Percentiles rank a stretch among this genome's conserved stretches.
These are phyloP conservation scores for Clavelina lepadiformis DNA, from an alignment of 23 tunicate species.

Conservation along the genomic window DNA sequence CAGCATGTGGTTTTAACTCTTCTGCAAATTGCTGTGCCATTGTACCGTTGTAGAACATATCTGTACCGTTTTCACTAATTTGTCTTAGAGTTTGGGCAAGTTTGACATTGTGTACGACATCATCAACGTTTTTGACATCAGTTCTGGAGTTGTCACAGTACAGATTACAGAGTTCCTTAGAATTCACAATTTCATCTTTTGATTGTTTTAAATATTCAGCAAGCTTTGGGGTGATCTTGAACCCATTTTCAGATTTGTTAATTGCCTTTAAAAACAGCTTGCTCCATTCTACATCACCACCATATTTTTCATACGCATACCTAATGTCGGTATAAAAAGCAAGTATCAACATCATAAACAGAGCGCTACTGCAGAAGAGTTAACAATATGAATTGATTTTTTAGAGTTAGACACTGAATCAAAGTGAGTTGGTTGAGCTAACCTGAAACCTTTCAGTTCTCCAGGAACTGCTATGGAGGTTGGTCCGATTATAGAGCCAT, in stretches of 20 bases:
- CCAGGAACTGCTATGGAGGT: slow-evolving; percentile 68
- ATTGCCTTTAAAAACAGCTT: slow-evolving; percentile 56
- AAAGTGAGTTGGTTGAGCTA: not conserved
- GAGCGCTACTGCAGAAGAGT: not conserved
- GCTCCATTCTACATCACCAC: slow-evolving; percentile 67
- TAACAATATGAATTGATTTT: not conserved
- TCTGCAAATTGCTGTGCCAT: slow-evolving; percentile 30
- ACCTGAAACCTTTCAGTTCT: slow-evolving; percentile 59
- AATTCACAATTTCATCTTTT: slow-evolving; percentile 16
- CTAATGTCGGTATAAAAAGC: slow-evolving; percentile 8
- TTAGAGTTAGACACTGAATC: not conserved
- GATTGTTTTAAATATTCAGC: slow-evolving; percentile 16
- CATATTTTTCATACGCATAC: slow-evolving; percentile 68
- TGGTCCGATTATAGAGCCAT: not conserved
- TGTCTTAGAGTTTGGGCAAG: slow-evolving; percentile 51
- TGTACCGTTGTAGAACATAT: slow-evolving; percentile 38
- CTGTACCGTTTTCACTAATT: slow-evolving; percentile 37
- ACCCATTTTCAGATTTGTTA: slow-evolving; percentile 48
- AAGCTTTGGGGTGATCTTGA: slow-evolving; percentile 23
- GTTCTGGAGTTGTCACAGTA: slow-evolving; percentile 33
- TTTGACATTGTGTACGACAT: slow-evolving; percentile 31
- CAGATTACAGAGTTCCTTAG: slow-evolving; percentile 29
- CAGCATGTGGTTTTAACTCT: slow-evolving; percentile 36
- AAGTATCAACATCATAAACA: not conserved
- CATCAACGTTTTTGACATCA: slow-evolving; percentile 41